These are phyloP conservation scores for Sarcophaga bullata DNA, from an alignment of 1,140 invertebrate species.

Conservation along the genomic window DNA sequence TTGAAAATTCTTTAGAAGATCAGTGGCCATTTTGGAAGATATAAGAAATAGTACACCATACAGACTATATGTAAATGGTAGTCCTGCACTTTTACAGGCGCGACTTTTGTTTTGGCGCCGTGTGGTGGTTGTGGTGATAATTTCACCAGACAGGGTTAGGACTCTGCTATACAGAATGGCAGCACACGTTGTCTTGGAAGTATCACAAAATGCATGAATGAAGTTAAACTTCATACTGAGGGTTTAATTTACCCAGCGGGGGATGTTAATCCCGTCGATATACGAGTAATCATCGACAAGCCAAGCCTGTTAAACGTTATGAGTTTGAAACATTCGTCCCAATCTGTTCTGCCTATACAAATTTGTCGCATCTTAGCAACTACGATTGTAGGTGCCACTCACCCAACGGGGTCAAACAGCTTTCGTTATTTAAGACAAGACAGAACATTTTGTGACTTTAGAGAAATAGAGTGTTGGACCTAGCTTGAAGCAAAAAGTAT, in stretches of 20 bases:
- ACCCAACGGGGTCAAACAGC: slow-evolving; percentile 66
- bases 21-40: too few relatives aligned
- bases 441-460: too few relatives aligned
- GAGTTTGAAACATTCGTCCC: too few relatives aligned
- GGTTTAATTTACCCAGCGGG: slow-evolving; percentile 47
- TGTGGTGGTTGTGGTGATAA: neutral
- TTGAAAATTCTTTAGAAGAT: too few relatives aligned
- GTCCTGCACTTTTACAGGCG: slow-evolving; percentile 45
- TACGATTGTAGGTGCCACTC: too few relatives aligned
- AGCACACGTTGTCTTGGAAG: slow-evolving; percentile 56
- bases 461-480: too few relatives aligned
- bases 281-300: too few relatives aligned
- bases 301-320: too few relatives aligned
- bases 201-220: slow-evolving; percentile 60
- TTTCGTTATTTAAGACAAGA: slow-evolving; percentile 53
- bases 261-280: slow-evolving; percentile 41
- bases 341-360: too few relatives aligned
- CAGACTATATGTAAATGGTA: too few relatives aligned
- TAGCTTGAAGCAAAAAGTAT: slow-evolving; percentile 45
- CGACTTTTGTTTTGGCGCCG: slow-evolving; percentile 33
- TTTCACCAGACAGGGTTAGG: neutral
- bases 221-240: slow-evolving; percentile 43
- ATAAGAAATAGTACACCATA: too few relatives aligned
- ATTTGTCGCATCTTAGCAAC: too few relatives aligned
- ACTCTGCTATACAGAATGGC: slow-evolving; percentile 50